Evolutionary conservation across 2,888 invertebrate genomes (phyloP).

Genomic region (Campoletis raptor): DNA sequence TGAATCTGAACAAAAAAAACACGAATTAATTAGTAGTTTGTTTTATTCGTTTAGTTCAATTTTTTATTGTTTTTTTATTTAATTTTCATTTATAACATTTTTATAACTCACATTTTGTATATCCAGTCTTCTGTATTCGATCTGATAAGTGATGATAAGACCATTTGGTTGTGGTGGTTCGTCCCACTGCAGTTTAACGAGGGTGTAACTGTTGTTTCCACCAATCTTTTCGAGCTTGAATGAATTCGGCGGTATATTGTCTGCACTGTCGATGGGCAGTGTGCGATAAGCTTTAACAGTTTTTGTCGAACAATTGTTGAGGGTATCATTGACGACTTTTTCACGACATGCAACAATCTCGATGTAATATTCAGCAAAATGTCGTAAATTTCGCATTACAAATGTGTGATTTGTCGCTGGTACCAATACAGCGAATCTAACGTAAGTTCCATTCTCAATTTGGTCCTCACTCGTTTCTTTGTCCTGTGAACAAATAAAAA

Average conservation of each 20-base stretch:
- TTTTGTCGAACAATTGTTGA: conserved; percentile 86
- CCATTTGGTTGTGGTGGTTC: conserved; percentile 95
- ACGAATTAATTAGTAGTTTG: background rate
- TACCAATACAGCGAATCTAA: conserved; percentile 74
- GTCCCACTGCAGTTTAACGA: conserved; percentile 91
- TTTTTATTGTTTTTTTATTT: background rate
- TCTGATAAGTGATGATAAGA: conserved; percentile 93
- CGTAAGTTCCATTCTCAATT: conserved; percentile 72
- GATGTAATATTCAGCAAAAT: conserved; percentile 92
- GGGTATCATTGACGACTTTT: conserved; percentile 85
- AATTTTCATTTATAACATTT: background rate
- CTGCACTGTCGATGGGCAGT: conserved; percentile 81
- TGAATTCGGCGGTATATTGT: conserved; percentile 80
- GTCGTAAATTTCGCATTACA: conserved; percentile 88
- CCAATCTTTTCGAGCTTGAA: conserved; percentile 75
- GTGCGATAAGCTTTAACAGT: conserved; percentile 86
- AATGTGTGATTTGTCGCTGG: conserved; percentile 81
- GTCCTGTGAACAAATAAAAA: conserved; percentile 55
- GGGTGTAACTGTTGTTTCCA: conserved; percentile 85
- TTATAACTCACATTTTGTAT: conserved; percentile 87
- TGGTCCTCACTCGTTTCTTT: conserved; percentile 67
- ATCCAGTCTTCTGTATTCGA: conserved; percentile 90
- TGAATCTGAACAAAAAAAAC: conserved; percentile 83
- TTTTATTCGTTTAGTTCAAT: background rate
- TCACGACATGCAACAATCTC: conserved; percentile 92